These are phyloP conservation scores for Propithecus perrieri DNA, from an alignment of 2,797 vertebrate genomes.

Conservation along the genomic window DNA sequence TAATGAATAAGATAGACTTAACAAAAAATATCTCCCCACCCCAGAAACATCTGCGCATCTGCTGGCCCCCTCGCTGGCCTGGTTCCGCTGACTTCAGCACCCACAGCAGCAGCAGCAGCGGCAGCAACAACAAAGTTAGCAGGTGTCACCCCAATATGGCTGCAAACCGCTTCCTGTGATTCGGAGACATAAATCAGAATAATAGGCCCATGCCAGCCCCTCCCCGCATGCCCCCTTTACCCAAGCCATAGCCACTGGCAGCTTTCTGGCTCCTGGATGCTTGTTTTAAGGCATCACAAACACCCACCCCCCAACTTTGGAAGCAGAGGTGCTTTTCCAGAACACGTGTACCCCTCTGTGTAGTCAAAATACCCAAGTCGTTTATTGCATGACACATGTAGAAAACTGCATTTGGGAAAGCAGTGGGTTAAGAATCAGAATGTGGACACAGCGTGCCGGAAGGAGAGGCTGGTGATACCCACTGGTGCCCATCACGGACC, in stretches of 20 bases:
- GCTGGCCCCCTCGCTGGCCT: constrained; percentile 75
- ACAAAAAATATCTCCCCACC: constrained; percentile 40
- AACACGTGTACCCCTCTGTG: background rate
- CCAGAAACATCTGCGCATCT: constrained; percentile 81
- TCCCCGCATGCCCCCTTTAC: constrained; percentile 20
- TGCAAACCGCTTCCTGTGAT: constrained; percentile 76
- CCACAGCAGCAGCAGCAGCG: constrained; percentile 50
- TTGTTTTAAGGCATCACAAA: background rate
- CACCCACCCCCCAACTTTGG: background rate
- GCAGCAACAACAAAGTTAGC: constrained; percentile 73
- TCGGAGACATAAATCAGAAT: constrained; percentile 82
- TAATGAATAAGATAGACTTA: constrained; percentile 17
- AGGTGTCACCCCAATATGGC: constrained; percentile 80
- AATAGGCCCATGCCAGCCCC: constrained; percentile 48
- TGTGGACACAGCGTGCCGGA: background rate
- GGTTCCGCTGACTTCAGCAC: constrained; percentile 86
- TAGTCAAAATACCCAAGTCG: background rate
- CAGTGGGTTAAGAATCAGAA: background rate
- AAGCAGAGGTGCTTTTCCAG: background rate
- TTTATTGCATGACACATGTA: background rate
- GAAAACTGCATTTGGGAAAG: background rate
- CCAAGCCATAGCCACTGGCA: background rate
- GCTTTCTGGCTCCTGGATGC: background rate
- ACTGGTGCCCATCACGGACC: background rate
- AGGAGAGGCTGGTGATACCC: background rate